Conservation (phyloP, 2,888 invertebrate species). For the Nemotelus nigrinus region DNA sequence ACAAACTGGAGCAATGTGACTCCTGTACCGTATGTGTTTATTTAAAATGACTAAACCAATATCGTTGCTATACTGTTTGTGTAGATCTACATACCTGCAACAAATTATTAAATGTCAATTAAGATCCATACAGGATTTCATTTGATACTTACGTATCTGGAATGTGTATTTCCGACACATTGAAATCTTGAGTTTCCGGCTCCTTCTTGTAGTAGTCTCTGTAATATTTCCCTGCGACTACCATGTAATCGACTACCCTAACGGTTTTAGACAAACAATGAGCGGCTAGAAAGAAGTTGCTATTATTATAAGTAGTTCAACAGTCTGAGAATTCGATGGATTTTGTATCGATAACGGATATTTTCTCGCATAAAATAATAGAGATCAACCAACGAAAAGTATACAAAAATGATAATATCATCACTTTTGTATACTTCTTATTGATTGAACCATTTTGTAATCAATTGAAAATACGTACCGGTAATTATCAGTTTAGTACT, state of each 20-base stretch:
- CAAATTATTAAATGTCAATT: neutral
- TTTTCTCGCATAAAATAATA: no score
- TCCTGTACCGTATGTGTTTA: slow-evolving; percentile 56
- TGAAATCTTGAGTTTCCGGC: slow-evolving; percentile 45
- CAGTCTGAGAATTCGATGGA: no score
- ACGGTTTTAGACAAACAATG: slow-evolving; percentile 50
- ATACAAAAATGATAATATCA: no score
- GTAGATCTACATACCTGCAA: slow-evolving; percentile 52
- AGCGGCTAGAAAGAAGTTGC: slow-evolving; percentile 43
- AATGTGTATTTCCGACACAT: slow-evolving; percentile 50
- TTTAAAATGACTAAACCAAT: slow-evolving; percentile 60
- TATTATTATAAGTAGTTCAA: neutral
- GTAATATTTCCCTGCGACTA: slow-evolving; percentile 31
- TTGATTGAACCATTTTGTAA: no score
- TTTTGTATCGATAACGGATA: no score
- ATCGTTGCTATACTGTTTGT: slow-evolving; percentile 57
- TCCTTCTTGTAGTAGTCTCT: slow-evolving; percentile 48
- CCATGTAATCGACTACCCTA: neutral
- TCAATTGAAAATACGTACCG: slow-evolving; percentile 48
- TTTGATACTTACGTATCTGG: slow-evolving; percentile 45
- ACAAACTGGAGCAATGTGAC: slow-evolving; percentile 62
- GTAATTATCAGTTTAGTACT: slow-evolving; percentile 55
- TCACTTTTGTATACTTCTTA: no score
- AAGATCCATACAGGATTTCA: no score
- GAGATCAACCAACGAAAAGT: no score